Evolutionary conservation across 2,797 vertebrate species (phyloP).

Genomic region (Falco novaeseelandiae): DNA sequence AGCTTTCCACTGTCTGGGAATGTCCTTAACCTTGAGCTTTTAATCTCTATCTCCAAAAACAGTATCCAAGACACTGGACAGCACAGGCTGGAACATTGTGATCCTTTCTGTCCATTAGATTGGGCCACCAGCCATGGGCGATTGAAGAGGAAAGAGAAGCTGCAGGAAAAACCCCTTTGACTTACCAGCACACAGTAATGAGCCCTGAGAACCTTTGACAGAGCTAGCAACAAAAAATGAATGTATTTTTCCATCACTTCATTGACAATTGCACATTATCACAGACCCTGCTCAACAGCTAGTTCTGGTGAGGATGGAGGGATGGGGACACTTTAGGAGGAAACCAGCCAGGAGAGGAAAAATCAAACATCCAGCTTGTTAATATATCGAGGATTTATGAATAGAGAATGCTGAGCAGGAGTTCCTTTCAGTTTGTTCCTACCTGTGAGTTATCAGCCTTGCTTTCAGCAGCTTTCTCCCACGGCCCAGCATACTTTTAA

Average conservation of each 20-base stretch:
- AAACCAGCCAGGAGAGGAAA: not conserved
- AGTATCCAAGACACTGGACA: not conserved
- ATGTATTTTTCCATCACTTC: not conserved
- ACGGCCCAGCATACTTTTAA: not conserved
- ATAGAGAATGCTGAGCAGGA: not conserved
- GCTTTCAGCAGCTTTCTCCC: not conserved
- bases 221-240: not conserved
- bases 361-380: not conserved
- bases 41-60: not conserved
- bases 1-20: not conserved
- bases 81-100: not conserved
- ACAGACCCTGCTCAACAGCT: not conserved
- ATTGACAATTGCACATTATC: not conserved
- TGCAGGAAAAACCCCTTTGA: not conserved
- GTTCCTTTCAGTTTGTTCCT: not conserved
- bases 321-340: not conserved
- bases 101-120: not conserved
- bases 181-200: not conserved
- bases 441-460: not conserved
- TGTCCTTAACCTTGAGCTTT: not conserved
- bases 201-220: not conserved
- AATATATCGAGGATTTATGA: not conserved
- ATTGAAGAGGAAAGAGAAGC: not conserved
- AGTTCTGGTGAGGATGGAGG: not conserved
- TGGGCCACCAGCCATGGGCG: not conserved